Conservation (phyloP, 1,140 invertebrate genomes). For the Periplaneta americana region DNA sequence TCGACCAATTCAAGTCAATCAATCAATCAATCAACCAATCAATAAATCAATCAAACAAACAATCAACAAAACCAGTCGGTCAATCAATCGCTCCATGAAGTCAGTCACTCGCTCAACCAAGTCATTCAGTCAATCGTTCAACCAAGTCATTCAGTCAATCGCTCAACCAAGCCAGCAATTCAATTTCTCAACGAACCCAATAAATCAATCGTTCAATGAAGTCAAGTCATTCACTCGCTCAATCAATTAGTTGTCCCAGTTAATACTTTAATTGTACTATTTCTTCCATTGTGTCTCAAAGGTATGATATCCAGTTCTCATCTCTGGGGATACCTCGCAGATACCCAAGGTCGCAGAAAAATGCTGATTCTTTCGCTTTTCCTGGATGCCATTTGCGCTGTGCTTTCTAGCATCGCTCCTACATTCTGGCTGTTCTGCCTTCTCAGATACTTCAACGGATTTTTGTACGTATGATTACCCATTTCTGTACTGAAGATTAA, state of each 20-base stretch:
- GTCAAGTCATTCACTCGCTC: neutral
- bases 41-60: no score
- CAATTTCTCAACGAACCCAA: neutral
- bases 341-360: conserved; percentile 69
- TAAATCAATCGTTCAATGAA: neutral
- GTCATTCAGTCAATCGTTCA: no score
- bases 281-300: conserved; percentile 29
- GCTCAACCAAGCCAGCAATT: neutral
- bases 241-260: neutral
- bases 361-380: conserved; percentile 70
- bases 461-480: no score
- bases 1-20: no score
- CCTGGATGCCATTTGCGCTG: conserved; percentile 68
- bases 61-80: no score
- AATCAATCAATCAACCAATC: no score
- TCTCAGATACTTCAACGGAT: conserved; percentile 75
- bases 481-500: no score
- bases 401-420: conserved; percentile 70
- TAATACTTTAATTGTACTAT: neutral
- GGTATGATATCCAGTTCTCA: conserved; percentile 88
- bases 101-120: no score
- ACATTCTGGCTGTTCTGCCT: conserved; percentile 68
- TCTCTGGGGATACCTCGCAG: conserved; percentile 82
- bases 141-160: no score
- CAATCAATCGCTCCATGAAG: no score